Percentiles rank a stretch among this genome's conserved stretches.
These are phyloP conservation scores for Danionella cerebrum DNA, from an alignment of 2,113 vertebrate species.

Conservation along the genomic window DNA sequence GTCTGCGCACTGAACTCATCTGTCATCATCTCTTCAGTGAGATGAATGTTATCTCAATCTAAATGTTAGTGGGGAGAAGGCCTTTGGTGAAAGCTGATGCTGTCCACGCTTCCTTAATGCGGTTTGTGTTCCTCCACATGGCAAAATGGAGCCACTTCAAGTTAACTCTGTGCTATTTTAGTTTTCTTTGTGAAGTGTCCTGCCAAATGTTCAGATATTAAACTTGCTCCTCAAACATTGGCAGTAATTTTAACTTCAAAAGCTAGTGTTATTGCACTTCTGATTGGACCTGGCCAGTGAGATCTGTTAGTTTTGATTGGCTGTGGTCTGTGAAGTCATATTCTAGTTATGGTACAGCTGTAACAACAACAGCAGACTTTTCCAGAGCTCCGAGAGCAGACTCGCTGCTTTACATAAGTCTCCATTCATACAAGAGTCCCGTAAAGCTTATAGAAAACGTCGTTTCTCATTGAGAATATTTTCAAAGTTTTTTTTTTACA, in stretches of 20 bases:
- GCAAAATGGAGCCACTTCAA: constrained; percentile 29
- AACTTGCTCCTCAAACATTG: constrained; percentile 15
- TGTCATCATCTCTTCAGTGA: constrained; percentile 40
- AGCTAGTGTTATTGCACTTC: constrained; percentile 30
- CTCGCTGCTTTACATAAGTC: constrained; percentile 5
- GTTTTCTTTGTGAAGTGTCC: background rate
- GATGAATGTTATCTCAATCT: constrained; percentile 8
- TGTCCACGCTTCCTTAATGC: background rate
- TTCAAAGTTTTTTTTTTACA: background rate
- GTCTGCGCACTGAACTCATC: constrained; percentile 10
- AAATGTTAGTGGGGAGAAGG: constrained; percentile 20
- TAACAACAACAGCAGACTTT: constrained; percentile 42
- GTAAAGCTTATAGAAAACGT: no score
- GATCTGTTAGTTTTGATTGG: constrained; percentile 47
- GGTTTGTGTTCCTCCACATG: constrained; percentile 37
- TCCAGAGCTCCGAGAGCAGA: constrained; percentile 31
- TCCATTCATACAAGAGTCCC: background rate
- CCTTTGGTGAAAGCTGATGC: constrained; percentile 8
- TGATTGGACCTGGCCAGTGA: constrained; percentile 41
- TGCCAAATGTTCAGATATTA: constrained; percentile 36
- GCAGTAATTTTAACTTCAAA: constrained; percentile 33
- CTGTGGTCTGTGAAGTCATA: constrained; percentile 50
- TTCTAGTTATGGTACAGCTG: constrained; percentile 40
- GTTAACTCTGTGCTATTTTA: constrained; percentile 30
- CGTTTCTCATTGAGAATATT: no score